Percentiles rank a stretch among this genome's conserved stretches.
phyloP scores from a whole-genome alignment of 2,888 invertebrate species.

The Microchrysa polita region DNA sequence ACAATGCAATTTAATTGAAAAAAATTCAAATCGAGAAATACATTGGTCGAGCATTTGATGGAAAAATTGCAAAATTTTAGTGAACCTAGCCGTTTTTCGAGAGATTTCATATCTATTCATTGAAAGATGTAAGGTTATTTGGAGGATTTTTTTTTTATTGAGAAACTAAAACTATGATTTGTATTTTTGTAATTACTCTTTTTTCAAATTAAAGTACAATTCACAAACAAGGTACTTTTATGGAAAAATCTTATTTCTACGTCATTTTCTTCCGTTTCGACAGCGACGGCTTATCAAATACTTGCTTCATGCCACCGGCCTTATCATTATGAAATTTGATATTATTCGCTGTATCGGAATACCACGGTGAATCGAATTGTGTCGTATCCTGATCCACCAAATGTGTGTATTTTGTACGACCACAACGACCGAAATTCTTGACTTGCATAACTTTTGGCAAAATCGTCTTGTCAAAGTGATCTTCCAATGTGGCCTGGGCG shows the following conservation, averaged over 20 bases:
- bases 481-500: constrained; percentile 95
- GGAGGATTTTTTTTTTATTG: too few species aligned
- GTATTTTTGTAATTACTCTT: too few species aligned
- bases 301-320: constrained; percentile 92
- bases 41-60: too few species aligned
- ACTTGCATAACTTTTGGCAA: constrained; percentile 99
- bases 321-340: constrained; percentile 86
- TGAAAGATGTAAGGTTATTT: too few species aligned
- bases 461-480: constrained; percentile 99
- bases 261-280: constrained; percentile 61
- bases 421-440: constrained; percentile 98
- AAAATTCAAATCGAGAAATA: too few species aligned
- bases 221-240: too few species aligned
- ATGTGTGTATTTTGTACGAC: constrained; percentile 98
- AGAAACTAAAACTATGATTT: too few species aligned
- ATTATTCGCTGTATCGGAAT: constrained; percentile 88
- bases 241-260: background rate
- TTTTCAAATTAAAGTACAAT: too few species aligned
- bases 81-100: too few species aligned
- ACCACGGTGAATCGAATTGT: constrained; percentile 97
- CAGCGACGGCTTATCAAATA: constrained; percentile 85
- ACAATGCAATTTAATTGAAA: too few species aligned
- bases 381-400: constrained; percentile 99
- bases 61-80: too few species aligned
- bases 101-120: too few species aligned